Evolutionary conservation across 2,797 vertebrate genomes (phyloP).

Genomic region (Jordanella pulchra): DNA sequence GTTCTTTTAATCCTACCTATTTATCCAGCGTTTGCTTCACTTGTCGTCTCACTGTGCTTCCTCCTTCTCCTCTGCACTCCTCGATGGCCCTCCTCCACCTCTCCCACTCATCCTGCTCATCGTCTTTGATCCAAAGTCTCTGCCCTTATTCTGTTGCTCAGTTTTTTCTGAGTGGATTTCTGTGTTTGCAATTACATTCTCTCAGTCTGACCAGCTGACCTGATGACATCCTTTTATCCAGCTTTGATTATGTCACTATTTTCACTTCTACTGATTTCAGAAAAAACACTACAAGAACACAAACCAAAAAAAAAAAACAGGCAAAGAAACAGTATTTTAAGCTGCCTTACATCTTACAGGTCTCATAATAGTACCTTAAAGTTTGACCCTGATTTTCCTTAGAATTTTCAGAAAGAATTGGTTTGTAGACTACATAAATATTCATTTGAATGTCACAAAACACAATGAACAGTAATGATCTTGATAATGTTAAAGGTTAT

Average conservation of each 20-base stretch:
- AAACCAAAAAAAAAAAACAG: too few species aligned
- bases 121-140: slow-evolving; percentile 31
- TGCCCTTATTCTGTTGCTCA: slow-evolving; percentile 55
- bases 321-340: slow-evolving; percentile 6
- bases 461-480: too few species aligned
- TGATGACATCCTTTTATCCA: slow-evolving; percentile 49
- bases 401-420: not conserved
- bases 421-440: not conserved
- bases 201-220: slow-evolving; percentile 50
- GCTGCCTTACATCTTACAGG: not conserved
- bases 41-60: not conserved
- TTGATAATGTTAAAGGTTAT: too few species aligned
- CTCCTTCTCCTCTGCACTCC: not conserved
- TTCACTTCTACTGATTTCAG: slow-evolving; percentile 1
- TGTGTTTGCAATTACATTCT: slow-evolving; percentile 38
- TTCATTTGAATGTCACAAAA: too few species aligned
- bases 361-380: not conserved
- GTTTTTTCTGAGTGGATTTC: slow-evolving; percentile 41
- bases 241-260: slow-evolving; percentile 31
- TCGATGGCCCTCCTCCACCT: not conserved
- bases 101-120: slow-evolving; percentile 25
- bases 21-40: not conserved
- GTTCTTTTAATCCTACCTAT: slow-evolving; percentile 12
- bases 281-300: slow-evolving; percentile 9
- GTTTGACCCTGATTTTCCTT: not conserved